Evolutionary conservation across 2,797 vertebrate genomes (phyloP).

Genomic region (Sebastes melanostomus): DNA sequence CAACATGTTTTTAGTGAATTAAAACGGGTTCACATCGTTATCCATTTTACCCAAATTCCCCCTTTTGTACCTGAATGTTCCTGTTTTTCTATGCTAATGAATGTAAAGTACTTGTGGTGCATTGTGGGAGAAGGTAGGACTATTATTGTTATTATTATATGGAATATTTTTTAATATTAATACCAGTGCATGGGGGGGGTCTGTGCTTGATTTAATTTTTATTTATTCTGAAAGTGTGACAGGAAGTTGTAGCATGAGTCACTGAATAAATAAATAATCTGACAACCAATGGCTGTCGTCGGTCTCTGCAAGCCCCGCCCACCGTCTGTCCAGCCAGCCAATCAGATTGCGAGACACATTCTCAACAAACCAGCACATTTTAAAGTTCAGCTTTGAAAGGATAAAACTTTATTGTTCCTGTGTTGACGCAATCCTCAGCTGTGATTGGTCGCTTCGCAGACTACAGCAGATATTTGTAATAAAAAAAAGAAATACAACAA

Average conservation of each 20-base stretch:
- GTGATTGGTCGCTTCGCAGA: conserved; percentile 41
- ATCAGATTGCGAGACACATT: neutral
- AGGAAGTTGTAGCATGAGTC: conserved; percentile 63
- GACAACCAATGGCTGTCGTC: neutral
- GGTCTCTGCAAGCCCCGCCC: neutral
- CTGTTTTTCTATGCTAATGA: neutral
- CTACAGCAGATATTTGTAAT: conserved; percentile 22
- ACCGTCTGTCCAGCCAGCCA: neutral
- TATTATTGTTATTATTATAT: conserved; percentile 6
- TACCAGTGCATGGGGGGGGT: conserved; percentile 12
- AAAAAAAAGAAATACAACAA: conserved; percentile 26
- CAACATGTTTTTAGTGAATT: neutral
- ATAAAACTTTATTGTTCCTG: conserved; percentile 69
- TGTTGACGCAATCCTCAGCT: conserved; percentile 21
- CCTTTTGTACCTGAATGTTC: neutral
- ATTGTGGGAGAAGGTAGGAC: conserved; percentile 42
- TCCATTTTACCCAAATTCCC: too few relatives aligned
- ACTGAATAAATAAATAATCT: conserved; percentile 48
- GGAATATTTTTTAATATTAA: conserved; percentile 29
- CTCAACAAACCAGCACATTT: neutral
- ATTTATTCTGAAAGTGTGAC: conserved; percentile 55
- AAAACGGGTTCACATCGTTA: neutral
- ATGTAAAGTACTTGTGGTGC: conserved; percentile 41
- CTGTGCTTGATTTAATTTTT: conserved; percentile 5
- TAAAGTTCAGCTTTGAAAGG: conserved; percentile 15